A percentile compares a stretch with the other conserved stretches of the same genome.
phyloP scores from a whole-genome alignment of 2,113 vertebrate genomes.

The Pangasianodon hypophthalmus region DNA sequence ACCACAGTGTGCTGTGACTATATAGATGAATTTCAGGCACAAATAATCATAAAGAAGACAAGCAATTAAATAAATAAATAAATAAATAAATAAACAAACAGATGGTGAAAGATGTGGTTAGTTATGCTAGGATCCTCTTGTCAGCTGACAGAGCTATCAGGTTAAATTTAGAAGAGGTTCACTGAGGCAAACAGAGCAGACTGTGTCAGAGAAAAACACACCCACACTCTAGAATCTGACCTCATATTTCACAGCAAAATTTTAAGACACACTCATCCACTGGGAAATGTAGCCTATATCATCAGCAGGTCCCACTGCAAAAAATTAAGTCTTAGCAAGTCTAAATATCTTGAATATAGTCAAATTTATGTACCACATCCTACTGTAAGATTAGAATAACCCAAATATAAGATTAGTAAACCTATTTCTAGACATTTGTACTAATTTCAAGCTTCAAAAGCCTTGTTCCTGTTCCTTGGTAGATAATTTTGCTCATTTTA shows the following conservation, averaged over 20 bases:
- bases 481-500: background rate
- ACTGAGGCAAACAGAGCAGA: conserved; percentile 45
- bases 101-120: conserved; percentile 37
- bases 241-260: conserved; percentile 29
- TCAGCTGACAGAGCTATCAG: conserved; percentile 59
- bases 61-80: conserved; percentile 16
- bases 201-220: conserved; percentile 27
- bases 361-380: background rate
- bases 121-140: conserved; percentile 46
- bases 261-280: background rate
- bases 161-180: conserved; percentile 59
- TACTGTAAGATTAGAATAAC: background rate
- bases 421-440: background rate
- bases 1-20: background rate
- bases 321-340: background rate
- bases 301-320: background rate
- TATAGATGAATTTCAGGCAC: background rate
- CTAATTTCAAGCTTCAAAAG: background rate
- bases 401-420: background rate
- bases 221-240: conserved; percentile 33
- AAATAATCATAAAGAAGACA: background rate
- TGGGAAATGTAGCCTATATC: background rate
- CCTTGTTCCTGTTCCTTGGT: background rate
- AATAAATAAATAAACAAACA: background rate
- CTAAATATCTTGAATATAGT: background rate